phyloP scores from a whole-genome alignment of 2,888 invertebrate genomes.

The Latheticus oryzae region DNA sequence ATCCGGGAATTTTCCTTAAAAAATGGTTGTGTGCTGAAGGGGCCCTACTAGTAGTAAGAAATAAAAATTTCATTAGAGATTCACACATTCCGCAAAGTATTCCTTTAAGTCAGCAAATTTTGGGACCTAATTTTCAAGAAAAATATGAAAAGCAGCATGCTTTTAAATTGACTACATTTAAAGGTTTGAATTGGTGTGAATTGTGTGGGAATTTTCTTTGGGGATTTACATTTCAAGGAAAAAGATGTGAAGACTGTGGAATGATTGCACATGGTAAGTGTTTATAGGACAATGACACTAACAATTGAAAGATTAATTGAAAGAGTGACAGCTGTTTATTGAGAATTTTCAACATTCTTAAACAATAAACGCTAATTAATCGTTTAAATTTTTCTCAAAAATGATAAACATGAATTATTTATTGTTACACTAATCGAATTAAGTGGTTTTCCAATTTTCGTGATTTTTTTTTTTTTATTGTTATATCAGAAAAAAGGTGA shows the following conservation, averaged over 20 bases:
- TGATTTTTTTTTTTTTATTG: no score
- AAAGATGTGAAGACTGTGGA: slow-evolving; percentile 93
- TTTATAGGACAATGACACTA: slow-evolving; percentile 19
- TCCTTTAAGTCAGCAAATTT: slow-evolving; percentile 53
- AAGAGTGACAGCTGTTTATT: background rate
- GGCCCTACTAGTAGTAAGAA: no score
- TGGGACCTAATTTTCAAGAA: slow-evolving; percentile 55
- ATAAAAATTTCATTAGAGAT: slow-evolving; percentile 45
- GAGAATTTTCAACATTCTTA: background rate
- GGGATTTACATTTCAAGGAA: slow-evolving; percentile 94
- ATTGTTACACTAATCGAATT: no score
- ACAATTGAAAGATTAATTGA: slow-evolving; percentile 7
- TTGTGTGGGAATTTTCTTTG: slow-evolving; percentile 95
- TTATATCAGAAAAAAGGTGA: no score
- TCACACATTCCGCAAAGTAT: slow-evolving; percentile 42
- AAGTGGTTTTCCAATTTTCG: no score
- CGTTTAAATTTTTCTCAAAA: no score
- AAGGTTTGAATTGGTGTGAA: slow-evolving; percentile 94
- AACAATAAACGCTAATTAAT: background rate
- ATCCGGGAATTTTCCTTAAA: no score
- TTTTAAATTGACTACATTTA: slow-evolving; percentile 85
- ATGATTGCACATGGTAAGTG: slow-evolving; percentile 87
- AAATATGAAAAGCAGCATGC: slow-evolving; percentile 76
- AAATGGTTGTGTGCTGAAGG: no score
- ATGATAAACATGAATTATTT: no score